A percentile compares a stretch with the other conserved stretches of the same genome.
Evolutionary conservation across 2,888 invertebrate genomes (phyloP).

Genomic region (Drosophila colorata): DNA sequence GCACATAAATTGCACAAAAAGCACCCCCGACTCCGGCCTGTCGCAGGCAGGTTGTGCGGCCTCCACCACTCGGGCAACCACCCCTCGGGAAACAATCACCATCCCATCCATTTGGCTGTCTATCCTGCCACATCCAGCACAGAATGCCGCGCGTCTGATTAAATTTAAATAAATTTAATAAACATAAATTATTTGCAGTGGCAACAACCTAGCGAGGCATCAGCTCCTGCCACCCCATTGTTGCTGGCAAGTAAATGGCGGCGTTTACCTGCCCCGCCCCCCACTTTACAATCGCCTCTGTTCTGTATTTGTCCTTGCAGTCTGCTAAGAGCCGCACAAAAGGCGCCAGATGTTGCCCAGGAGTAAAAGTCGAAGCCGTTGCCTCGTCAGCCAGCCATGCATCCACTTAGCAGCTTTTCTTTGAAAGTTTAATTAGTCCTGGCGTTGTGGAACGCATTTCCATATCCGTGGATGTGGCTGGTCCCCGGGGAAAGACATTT

Average conservation of each 20-base stretch:
- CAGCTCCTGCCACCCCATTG: slow-evolving; percentile 49
- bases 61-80: slow-evolving; percentile 26
- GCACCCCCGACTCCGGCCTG: slow-evolving; percentile 51
- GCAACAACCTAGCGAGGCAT: slow-evolving; percentile 29
- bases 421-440: slow-evolving; percentile 78
- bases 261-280: slow-evolving; percentile 65
- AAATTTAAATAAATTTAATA: slow-evolving; percentile 86
- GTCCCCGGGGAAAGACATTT: slow-evolving; percentile 64
- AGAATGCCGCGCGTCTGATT: slow-evolving; percentile 77
- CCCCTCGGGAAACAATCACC: slow-evolving; percentile 21
- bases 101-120: slow-evolving; percentile 7
- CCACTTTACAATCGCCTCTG: not conserved
- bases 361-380: slow-evolving; percentile 1
- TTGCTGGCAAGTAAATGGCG: slow-evolving; percentile 60
- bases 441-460: slow-evolving; percentile 63
- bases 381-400: slow-evolving; percentile 34
- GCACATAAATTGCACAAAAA: slow-evolving; percentile 77
- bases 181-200: slow-evolving; percentile 84
- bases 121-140: slow-evolving; percentile 22
- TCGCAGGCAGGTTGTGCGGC: slow-evolving; percentile 35
- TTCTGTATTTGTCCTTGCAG: slow-evolving; percentile 36
- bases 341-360: slow-evolving; percentile 72
- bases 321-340: slow-evolving; percentile 74
- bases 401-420: slow-evolving; percentile 66
- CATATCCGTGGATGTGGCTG: slow-evolving; percentile 52